Base-by-base conservation (phyloP, 2,797 vertebrate species). In the Protonibea diacanthus region DNA sequence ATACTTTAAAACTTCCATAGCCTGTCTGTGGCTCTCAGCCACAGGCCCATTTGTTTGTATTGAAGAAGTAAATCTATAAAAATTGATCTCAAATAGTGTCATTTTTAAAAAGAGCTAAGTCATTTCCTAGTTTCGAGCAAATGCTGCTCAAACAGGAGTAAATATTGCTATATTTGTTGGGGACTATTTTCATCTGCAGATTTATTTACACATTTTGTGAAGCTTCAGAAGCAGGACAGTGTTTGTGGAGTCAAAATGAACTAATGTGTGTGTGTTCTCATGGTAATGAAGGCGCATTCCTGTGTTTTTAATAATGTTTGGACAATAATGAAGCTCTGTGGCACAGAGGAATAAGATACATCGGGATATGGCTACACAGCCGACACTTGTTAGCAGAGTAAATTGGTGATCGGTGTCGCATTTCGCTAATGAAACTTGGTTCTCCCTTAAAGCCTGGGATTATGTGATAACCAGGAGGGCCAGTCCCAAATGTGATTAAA, bases 381-480 rank as follows among this genome's bases (percentile, higher is more conserved):
- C 44, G 15, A 17, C 3, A 71, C 23, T 70, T 57, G 67, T 77
- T 71, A 76, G 64, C 1, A 38, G 60, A 64, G 55, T 33, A 44
- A 76, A 78, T 62, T 18, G 18, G 29, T 56, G 62, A 69, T 38
- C 5, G n/a, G 64, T 60, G 72, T 51, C 23, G 40, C 71, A 58
- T 64, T 75, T 67, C 42, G 45, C 67, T 53, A 75, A 81, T 85
- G 66, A 85, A 82, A 78, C 75, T 44, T 62, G 20, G 23, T 61
- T 75, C 42, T 53, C 59, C 72, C 47, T 78, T 25, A 62, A 76
- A 81, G 57, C 57, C 15, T 20, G 2, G 71, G 71, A 66, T 86
- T 52, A 47, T 69, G 60, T 42, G 69, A 82, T 84, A 73, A 81
- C 83, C 78, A 58, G 74, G 55, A 78, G 69, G 52, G 71, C 72